Base-by-base conservation (phyloP, 2,888 invertebrate species). In the Clepsis dumicolana region DNA sequence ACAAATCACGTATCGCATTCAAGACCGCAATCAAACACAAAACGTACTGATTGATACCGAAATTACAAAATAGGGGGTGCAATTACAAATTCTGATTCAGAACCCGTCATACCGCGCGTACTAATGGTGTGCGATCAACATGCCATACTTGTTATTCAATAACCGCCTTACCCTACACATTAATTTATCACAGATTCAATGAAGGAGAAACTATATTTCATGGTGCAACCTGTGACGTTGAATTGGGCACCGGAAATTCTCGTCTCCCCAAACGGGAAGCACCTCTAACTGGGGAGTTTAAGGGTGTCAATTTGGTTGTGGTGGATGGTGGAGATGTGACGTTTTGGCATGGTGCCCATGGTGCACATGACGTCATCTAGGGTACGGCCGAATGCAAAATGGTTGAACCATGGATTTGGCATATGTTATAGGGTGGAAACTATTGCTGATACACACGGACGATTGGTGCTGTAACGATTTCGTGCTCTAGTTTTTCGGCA, bases 151-250 rank as follows among this genome's bases (percentile, higher is more conserved):
- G 91, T 91, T 93, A 93, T 93, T 93, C 90, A 93, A 93, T 93
- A 92, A 92, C 86, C 83, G 79, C 78, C 85, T 86, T 84, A 83
- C 90, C 87, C 84, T 82, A 82, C 80, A 81, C 87, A 91, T 91
- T 91, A 93, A 93, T 93, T 92, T 93, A 93, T 93, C 92, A 93
- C 84, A 77, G 82, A 86, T 90, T 91, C 93, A 91, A 92, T 93
- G 92, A 92, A 93, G 93, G 92, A 86, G 87, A 88, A 91, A 90
- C 90, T 91, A 91, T 93, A 91, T 90, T 91, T 92, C 91, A 91
- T 88, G 82, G 80, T 85, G 83, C 87, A 84, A 80, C 86, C 85
- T 90, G 89, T 79, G 79, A 81, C 79, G 72, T 71, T 68, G 73
- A 79, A 78, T 78, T 68, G 35, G 12, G 1, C 16, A 41, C 4